A percentile compares a stretch with the other conserved stretches of the same genome.
Conservation (phyloP, 2,113 vertebrate genomes). For the Irena cyanogastra region DNA sequence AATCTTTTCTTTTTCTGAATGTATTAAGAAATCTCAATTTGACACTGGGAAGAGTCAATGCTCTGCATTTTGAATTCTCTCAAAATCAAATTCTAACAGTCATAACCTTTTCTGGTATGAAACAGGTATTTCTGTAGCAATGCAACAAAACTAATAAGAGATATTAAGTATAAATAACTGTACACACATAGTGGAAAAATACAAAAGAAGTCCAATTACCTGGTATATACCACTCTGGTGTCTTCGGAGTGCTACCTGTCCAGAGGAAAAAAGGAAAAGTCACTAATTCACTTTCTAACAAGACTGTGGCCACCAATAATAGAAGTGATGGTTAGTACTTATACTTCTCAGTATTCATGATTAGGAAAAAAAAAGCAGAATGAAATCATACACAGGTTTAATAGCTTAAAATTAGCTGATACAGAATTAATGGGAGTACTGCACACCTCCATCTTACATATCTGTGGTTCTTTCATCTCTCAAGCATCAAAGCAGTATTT, state of each 20-base stretch:
- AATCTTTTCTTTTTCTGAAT: neutral
- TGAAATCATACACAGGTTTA: neutral
- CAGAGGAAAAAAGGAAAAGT: neutral
- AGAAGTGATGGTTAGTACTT: neutral
- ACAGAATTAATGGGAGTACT: neutral
- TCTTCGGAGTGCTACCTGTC: slow-evolving; percentile 79
- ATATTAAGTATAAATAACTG: neutral
- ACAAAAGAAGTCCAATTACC: slow-evolving; percentile 70
- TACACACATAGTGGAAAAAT: neutral
- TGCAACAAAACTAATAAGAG: neutral
- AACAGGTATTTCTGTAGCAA: neutral
- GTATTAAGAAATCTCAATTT: neutral
- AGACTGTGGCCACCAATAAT: neutral
- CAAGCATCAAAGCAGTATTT: neutral
- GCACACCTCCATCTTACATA: neutral
- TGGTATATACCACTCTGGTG: slow-evolving; percentile 90
- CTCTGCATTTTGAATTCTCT: neutral
- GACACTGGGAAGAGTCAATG: neutral
- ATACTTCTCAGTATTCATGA: neutral
- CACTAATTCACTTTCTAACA: neutral
- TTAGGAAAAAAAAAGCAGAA: neutral
- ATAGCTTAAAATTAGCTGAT: neutral
- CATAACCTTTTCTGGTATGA: neutral
- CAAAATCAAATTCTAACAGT: neutral
- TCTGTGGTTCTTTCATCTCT: neutral